Percentiles rank a stretch among this genome's conserved stretches.
These are phyloP conservation scores for Chiloscyllium plagiosum DNA, from an alignment of 2,113 vertebrate species.

Conservation along the genomic window DNA sequence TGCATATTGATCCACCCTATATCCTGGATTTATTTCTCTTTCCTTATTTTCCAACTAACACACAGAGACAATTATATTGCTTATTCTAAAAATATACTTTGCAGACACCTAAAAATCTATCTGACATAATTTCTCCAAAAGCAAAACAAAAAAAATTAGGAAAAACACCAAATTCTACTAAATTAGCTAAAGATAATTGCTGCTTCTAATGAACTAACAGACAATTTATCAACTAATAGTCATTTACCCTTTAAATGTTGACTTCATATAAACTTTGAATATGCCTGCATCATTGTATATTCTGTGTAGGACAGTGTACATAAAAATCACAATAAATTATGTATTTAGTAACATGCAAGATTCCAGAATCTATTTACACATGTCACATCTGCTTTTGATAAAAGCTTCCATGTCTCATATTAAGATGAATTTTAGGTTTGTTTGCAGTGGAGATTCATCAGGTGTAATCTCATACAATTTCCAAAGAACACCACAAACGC, in stretches of 20 bases:
- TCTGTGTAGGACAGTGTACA: not conserved
- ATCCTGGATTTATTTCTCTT: not conserved
- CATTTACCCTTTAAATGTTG: not conserved
- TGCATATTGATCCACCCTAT: not conserved
- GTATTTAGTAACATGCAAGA: not conserved
- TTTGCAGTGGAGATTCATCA: not conserved
- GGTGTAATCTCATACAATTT: not conserved
- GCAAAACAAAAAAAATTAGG: not conserved
- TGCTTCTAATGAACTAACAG: not conserved
- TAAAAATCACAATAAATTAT: not conserved
- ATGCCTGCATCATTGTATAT: not conserved
- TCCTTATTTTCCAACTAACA: not conserved
- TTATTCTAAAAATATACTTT: not conserved
- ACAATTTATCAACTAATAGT: not conserved
- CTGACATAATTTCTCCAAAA: not conserved
- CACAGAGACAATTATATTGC: not conserved
- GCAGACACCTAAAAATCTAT: not conserved
- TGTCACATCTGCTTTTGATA: not conserved
- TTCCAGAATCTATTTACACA: not conserved
- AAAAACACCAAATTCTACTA: not conserved
- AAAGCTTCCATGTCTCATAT: not conserved
- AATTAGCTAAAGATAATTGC: not conserved
- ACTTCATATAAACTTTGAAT: not conserved
- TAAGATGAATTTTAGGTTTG: not conserved
- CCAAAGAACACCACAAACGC: not conserved